A percentile compares a stretch with the other conserved stretches of the same genome.
Conservation (phyloP, 2,113 vertebrate genomes). For the Lepus americanus region DNA sequence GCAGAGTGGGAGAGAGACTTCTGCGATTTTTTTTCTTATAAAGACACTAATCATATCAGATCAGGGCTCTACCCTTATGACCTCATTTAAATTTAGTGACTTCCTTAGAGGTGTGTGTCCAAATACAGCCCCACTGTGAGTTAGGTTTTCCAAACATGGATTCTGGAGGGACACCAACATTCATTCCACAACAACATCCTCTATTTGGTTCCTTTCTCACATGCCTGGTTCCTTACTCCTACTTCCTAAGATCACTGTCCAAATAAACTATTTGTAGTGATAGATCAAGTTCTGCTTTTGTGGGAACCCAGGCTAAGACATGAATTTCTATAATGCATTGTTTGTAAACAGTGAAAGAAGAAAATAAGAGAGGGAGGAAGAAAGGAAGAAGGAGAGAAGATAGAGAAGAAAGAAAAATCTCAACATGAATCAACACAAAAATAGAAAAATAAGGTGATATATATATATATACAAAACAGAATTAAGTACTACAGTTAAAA, state of each 20-base stretch:
- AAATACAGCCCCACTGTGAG: neutral
- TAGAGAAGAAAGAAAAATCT: neutral
- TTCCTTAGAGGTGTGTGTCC: neutral
- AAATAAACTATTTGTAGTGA: neutral
- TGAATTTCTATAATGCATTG: neutral
- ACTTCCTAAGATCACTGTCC: neutral
- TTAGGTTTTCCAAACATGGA: neutral
- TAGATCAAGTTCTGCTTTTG: neutral
- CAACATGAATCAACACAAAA: neutral
- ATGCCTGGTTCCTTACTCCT: neutral
- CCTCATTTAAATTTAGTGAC: neutral
- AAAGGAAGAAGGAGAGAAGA: too few relatives aligned
- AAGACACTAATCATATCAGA: neutral
- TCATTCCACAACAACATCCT: neutral
- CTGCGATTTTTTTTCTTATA: neutral
- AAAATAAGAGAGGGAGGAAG: neutral
- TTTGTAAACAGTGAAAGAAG: neutral
- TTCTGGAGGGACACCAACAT: neutral
- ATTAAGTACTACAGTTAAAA: slow-evolving; percentile 50
- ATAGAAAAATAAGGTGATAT: slow-evolving; percentile 35
- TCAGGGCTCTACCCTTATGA: neutral
- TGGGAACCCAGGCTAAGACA: neutral
- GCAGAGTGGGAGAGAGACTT: neutral
- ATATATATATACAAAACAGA: neutral
- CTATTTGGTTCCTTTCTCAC: neutral